A percentile compares a stretch with the other conserved stretches of the same genome.
phyloP scores from a whole-genome alignment of 2,888 invertebrate species.

The Himalopsyche anomala region DNA sequence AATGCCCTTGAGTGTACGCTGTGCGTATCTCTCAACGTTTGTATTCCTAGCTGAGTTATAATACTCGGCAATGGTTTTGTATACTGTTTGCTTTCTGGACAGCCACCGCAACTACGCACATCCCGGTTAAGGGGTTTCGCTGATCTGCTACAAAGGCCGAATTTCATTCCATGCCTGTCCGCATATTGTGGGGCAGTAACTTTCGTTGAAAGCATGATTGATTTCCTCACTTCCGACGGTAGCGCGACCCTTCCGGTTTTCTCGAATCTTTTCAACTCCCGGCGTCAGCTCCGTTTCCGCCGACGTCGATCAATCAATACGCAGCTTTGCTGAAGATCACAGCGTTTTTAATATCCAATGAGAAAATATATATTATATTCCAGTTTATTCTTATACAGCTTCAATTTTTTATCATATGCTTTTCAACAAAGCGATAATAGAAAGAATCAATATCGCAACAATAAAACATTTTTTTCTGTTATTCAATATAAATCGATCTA shows the following conservation, averaged over 20 bases:
- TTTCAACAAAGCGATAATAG: no score
- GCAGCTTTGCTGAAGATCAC: slow-evolving; percentile 20
- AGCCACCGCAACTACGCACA: slow-evolving; percentile 34
- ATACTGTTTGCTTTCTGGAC: slow-evolving; percentile 36
- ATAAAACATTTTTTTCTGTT: no score
- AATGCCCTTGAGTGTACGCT: no score
- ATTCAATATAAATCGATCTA: no score
- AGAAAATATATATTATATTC: neutral
- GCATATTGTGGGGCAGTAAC: slow-evolving; percentile 43
- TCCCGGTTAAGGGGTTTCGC: slow-evolving; percentile 40
- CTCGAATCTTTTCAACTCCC: slow-evolving; percentile 54
- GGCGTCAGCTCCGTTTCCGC: slow-evolving; percentile 42
- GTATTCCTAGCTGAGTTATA: neutral
- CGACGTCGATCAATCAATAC: slow-evolving; percentile 56
- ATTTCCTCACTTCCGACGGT: slow-evolving; percentile 55
- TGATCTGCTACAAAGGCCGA: slow-evolving; percentile 42
- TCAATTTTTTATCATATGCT: neutral
- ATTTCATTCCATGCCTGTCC: slow-evolving; percentile 42
- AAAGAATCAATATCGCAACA: no score
- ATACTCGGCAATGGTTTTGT: slow-evolving; percentile 33
- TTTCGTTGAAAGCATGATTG: slow-evolving; percentile 60
- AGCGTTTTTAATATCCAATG: slow-evolving; percentile 31
- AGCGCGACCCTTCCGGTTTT: slow-evolving; percentile 59
- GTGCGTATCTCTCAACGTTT: neutral
- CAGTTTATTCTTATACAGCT: neutral